Base-by-base conservation (phyloP, 1,140 invertebrate species). In the Archivesica marissinica region DNA sequence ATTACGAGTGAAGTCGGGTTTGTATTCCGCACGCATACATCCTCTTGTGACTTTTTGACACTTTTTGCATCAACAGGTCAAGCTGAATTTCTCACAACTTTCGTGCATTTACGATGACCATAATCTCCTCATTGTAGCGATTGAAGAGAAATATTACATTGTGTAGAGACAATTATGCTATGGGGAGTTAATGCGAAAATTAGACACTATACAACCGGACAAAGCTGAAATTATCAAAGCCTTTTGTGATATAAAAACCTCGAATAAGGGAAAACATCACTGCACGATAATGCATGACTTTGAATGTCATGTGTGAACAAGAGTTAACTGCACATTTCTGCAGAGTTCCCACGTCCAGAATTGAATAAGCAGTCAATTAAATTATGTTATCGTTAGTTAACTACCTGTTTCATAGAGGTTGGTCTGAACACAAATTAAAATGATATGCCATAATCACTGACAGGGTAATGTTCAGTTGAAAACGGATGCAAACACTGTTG, bases 161-260 rank as follows among this genome's bases (percentile, higher is more conserved):
- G 64, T 83, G 13, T 25, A 13, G 2, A n/a, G 25, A 61, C 54
- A 83, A 70, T 61, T 33, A 61, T 41, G 30, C 80, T 41, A 72
- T 54, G 56, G 80, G 44, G 38, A 75, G 80, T 56, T 83, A 83
- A 83, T 83, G 80, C 33, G 70, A 70, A 83, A 83, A 83, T 83
- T 83, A 83, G 80, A 83, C 80, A 54, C 80, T 54, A 75, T 75
- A 61, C 68, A 83, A 75, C 20, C 30, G 44, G 33, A 75, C 68
- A 72, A 64, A 75, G 66, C 25, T 54, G 50, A 64, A 70, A 83
- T 75, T 59, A 72, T 68, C 64, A 83, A 83, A 56, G n/a, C 13
- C 68, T 75, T 83, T 83, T 61, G 70, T 52, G 54, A 64, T 33
- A 59, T 47, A 83, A 83, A 59, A 74, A 9, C 44, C 30, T 54